A percentile compares a stretch with the other conserved stretches of the same genome.
These are phyloP conservation scores for Podiceps cristatus DNA, from an alignment of 2,113 vertebrate genomes.

Conservation along the genomic window DNA sequence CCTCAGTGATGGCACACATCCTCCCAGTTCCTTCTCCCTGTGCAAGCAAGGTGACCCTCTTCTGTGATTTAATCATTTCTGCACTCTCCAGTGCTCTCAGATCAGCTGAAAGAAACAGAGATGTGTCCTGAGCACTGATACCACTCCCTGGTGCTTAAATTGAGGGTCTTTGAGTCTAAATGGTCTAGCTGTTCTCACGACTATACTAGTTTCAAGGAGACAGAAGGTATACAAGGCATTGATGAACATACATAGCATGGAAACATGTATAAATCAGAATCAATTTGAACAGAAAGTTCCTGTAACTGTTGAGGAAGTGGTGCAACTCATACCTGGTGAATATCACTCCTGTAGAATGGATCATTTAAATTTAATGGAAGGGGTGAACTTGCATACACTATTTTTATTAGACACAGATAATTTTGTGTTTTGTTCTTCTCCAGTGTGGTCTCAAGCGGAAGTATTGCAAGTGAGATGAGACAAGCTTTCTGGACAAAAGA, in stretches of 20 bases:
- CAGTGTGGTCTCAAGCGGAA: background rate
- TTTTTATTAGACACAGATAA: background rate
- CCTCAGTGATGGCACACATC: accelerated
- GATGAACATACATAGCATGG: background rate
- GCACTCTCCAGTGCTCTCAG: background rate
- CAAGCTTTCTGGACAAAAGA: background rate
- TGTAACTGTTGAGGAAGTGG: background rate
- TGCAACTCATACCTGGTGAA: background rate
- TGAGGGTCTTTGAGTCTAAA: background rate
- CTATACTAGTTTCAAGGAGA: background rate
- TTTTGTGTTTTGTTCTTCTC: background rate
- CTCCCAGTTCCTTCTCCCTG: background rate
- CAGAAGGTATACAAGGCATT: background rate
- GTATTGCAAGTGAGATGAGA: background rate
- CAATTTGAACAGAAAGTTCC: background rate
- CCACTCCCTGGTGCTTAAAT: background rate
- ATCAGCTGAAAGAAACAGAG: background rate
- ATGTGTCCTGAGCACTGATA: background rate
- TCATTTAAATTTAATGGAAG: background rate
- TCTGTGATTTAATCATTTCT: background rate
- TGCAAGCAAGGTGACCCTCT: background rate
- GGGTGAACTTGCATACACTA: accelerated
- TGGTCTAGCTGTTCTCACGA: background rate
- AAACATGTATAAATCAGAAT: background rate
- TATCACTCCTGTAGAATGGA: background rate